These are phyloP conservation scores for Asbolus verrucosus DNA, from an alignment of 1,140 invertebrate genomes.

Conservation along the genomic window DNA sequence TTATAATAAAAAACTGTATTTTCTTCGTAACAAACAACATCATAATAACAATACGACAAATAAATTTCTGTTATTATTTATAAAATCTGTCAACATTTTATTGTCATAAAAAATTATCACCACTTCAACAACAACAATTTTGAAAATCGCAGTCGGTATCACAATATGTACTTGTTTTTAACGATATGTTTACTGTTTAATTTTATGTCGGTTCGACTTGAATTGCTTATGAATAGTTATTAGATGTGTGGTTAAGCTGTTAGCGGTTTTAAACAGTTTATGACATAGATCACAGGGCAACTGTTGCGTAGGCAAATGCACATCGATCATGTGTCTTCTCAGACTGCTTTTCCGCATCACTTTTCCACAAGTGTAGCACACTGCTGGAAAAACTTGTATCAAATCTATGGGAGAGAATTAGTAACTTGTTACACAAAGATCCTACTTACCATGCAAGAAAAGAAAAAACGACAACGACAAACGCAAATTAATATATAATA, in stretches of 20 bases:
- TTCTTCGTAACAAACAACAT: too few relatives aligned
- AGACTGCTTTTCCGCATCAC: constrained; percentile 58
- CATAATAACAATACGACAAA: too few relatives aligned
- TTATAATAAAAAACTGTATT: too few relatives aligned
- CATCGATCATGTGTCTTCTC: constrained; percentile 57
- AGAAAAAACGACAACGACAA: constrained; percentile 49
- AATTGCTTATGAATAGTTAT: constrained; percentile 56
- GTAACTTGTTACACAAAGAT: constrained; percentile 50
- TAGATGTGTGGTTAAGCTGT: constrained; percentile 59
- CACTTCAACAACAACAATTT: too few relatives aligned
- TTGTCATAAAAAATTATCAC: too few relatives aligned
- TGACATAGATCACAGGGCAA: constrained; percentile 58
- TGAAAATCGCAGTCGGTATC: too few relatives aligned
- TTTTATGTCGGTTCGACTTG: constrained; percentile 42
- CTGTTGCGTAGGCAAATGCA: constrained; percentile 54
- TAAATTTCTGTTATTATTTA: too few relatives aligned
- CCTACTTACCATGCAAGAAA: constrained; percentile 63
- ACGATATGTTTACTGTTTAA: constrained; percentile 11
- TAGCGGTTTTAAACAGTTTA: constrained; percentile 59
- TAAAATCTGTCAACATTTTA: too few relatives aligned
- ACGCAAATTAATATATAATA: constrained; percentile 51
- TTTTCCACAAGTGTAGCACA: constrained; percentile 56
- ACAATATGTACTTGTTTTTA: constrained; percentile 1
- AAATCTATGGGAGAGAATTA: constrained; percentile 46
- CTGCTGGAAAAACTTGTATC: constrained; percentile 54